Base-by-base conservation (phyloP, 2,113 vertebrate species). In the Archocentrus centrarchus region DNA sequence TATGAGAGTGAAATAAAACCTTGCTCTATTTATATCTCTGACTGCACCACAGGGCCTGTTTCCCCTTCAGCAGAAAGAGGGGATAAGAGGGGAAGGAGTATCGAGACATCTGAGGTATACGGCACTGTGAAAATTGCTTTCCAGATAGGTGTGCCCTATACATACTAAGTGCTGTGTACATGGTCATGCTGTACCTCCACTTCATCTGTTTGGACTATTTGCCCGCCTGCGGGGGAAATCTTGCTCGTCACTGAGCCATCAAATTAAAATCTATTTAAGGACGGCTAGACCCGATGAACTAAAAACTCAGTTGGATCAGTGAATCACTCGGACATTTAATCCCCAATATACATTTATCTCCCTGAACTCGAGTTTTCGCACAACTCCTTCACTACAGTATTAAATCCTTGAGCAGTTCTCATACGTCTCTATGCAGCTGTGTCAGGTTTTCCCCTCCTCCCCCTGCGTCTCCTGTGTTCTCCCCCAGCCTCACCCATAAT, bases 1-100 rank as follows among this genome's bases (percentile, higher is more conserved):
- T 96, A 95, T 95, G 93, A 95, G 94, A 94, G 92, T 75, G 93
- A 96, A 95, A 94, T 95, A 95, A 95, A 95, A 92, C 83, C 91
- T 30, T 81, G 87, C 60, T 91, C 94, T 95, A 95, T 96, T 95
- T 96, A 94, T 94, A 94, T 94, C 92, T 88, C 55, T 59, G 61
- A 75, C 87, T 85, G 86, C 83, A 94, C 92, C 88, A 86, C 81
- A 3, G 91, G 91, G 87, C 77, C 92, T 78, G 88, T 88, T 94
- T 93, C 89, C 91, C 88, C 89, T 92, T 93, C 80, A 89, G 91
- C 84, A 60, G 77, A 79, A 93, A 86, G 83, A 88, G 73, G 62
- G 81, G 85, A 82, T 81, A 78, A 79, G 80, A 87, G 58, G 39
- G 70, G 68, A 89, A 86, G 68, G 79, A 83, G 88, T 88, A 93